phyloP scores from a whole-genome alignment of 2,113 vertebrate genomes.

The Ceuthmochares aereus region DNA sequence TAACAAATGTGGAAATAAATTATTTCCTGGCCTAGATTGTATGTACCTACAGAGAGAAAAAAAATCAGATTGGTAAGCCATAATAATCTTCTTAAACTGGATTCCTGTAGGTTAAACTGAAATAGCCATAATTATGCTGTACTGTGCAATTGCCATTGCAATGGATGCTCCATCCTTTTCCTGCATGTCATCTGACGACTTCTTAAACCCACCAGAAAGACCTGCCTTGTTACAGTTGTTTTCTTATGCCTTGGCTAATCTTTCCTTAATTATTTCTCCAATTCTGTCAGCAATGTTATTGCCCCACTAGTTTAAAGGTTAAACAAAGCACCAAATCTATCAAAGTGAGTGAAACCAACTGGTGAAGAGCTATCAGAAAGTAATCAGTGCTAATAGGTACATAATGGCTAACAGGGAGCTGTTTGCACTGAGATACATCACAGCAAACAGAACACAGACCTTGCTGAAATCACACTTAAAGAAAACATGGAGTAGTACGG shows the following conservation, averaged over 20 bases:
- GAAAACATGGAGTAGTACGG: constrained; percentile 55
- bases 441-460: constrained; percentile 85
- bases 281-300: constrained; percentile 80
- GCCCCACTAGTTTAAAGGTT: constrained; percentile 90
- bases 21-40: neutral
- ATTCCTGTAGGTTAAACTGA: constrained; percentile 53
- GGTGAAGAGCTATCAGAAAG: constrained; percentile 90
- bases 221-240: constrained; percentile 77
- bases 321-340: constrained; percentile 94
- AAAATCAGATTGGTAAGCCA: neutral
- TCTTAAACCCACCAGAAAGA: constrained; percentile 68
- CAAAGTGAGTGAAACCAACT: constrained; percentile 97
- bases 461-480: constrained; percentile 81
- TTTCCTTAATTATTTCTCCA: constrained; percentile 84
- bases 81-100: constrained; percentile 61
- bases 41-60: neutral
- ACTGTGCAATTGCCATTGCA: neutral
- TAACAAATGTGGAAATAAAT: constrained; percentile 24
- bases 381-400: constrained; percentile 99
- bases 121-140: constrained; percentile 22
- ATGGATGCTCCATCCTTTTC: constrained; percentile 12
- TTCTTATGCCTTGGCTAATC: constrained; percentile 76
- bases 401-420: constrained; percentile 94
- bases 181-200: constrained; percentile 35
- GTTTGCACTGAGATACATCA: constrained; percentile 91